Evolutionary conservation across 2,797 vertebrate genomes (phyloP).

Genomic region (Liasis olivaceus): DNA sequence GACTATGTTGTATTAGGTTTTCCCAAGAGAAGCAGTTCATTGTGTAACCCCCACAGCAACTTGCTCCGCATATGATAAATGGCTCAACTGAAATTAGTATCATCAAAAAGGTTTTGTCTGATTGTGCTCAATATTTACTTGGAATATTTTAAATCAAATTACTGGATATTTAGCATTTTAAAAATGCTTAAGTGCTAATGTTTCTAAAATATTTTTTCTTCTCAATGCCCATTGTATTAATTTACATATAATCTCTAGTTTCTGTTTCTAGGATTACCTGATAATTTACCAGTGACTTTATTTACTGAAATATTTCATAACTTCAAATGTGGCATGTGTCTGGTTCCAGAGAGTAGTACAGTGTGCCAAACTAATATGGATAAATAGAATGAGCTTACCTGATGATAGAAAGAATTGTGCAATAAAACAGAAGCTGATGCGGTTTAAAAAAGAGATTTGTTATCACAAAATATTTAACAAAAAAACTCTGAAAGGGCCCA

Average conservation of each 20-base stretch:
- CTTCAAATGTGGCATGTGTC: not conserved
- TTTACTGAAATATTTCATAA: rapidly evolving
- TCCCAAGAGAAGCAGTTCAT: not conserved
- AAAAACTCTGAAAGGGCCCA: not conserved
- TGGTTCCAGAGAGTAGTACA: not conserved
- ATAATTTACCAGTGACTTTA: not conserved
- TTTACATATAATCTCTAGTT: too few species aligned
- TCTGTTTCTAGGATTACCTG: too few species aligned
- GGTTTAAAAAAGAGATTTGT: not conserved
- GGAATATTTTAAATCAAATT: not conserved
- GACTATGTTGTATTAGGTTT: not conserved
- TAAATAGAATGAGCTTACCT: not conserved
- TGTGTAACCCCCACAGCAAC: not conserved
- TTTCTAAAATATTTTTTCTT: too few species aligned
- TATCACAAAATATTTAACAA: not conserved
- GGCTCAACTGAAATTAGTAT: not conserved
- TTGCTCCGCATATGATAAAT: not conserved
- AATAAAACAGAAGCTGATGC: not conserved
- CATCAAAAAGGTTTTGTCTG: not conserved
- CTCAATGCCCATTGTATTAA: too few species aligned
- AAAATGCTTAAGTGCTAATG: too few species aligned
- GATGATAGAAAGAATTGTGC: not conserved
- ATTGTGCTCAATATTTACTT: too few species aligned
- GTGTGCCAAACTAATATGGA: not conserved
- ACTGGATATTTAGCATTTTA: not conserved